Base-by-base conservation (phyloP, 92 coral and sea anemone species). In the Paragorgia papillata region DNA sequence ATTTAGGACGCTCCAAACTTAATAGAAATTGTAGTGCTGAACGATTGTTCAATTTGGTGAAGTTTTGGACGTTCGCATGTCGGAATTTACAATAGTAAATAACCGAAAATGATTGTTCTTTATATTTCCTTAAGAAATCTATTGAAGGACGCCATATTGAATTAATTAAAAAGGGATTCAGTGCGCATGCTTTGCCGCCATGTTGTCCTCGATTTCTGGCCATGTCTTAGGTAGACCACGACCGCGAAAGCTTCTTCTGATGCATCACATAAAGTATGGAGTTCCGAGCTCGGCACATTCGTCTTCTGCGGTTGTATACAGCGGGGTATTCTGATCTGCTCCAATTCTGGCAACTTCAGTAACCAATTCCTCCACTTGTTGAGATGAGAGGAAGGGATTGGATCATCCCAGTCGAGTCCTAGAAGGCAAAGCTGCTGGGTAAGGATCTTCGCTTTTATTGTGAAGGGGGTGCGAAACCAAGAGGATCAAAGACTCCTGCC, bases 371-470 rank as follows among this genome's bases (percentile, higher is more conserved):
- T 54, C 77, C 62, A 70, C 18, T 70, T 70, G 49, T 8, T 70
- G 18, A 50, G 35, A 20, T 73, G 76, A 0, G 63, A 49, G 39
- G 1, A 39, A 0, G 88, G 91, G 17, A 88, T 79, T 37, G 79
- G 78, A 4, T 81, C 83, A 50, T 81, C 83, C 86, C 86, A 85
- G 25, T 56, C 83, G 7, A 74, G 81, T 0, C 77, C 77, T 7
- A 50, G 48, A 0, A 70, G 77, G 53, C 83, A 85, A 12, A 80
- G 41, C 24, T 85, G 83, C 57, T 85, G 89, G 35, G 82, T 49
- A 28, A 79, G 73, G 71, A 80, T 85, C 79, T 76, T 79, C 2
- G 87, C 84, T 55, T 54, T 69, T 65, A 69, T 68, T 18, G 61
- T 76, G 54, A 74, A 81, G 86, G 90, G 0, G 84, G 60, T 10